phyloP scores from a whole-genome alignment of 2,113 vertebrate genomes.

The Platycercus adscitus region DNA sequence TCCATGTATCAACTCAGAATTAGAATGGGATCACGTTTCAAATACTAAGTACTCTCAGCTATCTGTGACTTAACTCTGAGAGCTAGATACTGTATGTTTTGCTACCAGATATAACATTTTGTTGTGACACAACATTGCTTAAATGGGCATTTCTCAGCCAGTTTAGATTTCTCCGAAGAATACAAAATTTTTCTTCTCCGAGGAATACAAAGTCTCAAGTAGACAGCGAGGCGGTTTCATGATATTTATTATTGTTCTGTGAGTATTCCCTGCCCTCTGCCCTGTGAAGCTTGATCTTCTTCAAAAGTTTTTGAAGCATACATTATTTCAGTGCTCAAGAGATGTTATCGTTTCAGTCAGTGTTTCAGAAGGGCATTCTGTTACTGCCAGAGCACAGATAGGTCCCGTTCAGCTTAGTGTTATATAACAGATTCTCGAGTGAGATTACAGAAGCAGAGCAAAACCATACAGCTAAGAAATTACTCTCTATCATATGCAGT shows the following conservation, averaged over 20 bases:
- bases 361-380: neutral
- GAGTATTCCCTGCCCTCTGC: neutral
- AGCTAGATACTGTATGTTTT: neutral
- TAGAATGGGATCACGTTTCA: neutral
- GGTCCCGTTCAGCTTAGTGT: neutral
- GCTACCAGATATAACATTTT: neutral
- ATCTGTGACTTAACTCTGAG: neutral
- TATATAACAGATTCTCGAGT: neutral
- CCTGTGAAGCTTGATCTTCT: neutral
- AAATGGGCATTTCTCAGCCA: neutral
- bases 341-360: neutral
- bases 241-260: neutral
- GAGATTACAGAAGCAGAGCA: slow-evolving; percentile 14
- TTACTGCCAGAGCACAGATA: slow-evolving; percentile 1
- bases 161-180: neutral
- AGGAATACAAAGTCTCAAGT: neutral
- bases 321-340: neutral
- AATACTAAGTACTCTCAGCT: neutral
- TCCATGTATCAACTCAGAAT: neutral
- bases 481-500: neutral
- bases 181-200: neutral
- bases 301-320: neutral
- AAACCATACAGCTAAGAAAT: neutral
- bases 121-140: neutral
- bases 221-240: neutral